Evolutionary conservation across 2,113 vertebrate genomes (phyloP), one percentile per base, ranked within the genome.

Genomic region (Tragelaphus strepsiceros): DNA sequence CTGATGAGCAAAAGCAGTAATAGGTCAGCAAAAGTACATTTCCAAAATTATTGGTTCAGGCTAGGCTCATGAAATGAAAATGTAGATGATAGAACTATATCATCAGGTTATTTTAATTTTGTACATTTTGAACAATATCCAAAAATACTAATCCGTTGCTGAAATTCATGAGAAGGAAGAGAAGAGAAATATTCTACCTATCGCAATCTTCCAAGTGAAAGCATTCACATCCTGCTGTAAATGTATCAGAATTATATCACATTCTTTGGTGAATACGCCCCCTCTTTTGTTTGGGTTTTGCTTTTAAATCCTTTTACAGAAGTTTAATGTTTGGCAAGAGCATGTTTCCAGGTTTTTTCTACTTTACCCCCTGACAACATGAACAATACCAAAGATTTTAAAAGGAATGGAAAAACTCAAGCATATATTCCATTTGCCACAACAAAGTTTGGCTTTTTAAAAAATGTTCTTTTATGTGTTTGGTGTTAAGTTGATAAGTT

Each of bases 101-200:
- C 88, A 94, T 97, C 92, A 88, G 59, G 92, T 96, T 39, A 74
- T 98, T 98, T 97, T 94, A 97, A 96, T 98, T 98, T 97, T 95
- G 84, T 97, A 89, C 61, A 22, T 98, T 97, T 98, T 98, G 96
- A 98, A 97, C 28, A 95, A 90, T 43, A 90, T 98, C 96, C 97
- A 98, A 98, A 98, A 98, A 96, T 94, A 97, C 67, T 96, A 98
- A 98, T 98, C 89, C 64, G 59, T 59, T 93, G 46, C 96, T 99
- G 96, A 98, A 98, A 98, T 96, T 96, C 97, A 53, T 97, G 96
- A 97, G 97, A 96, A 35, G 71, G 22, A 97, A 8, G 19, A 97
- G 88, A 98, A 86, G 74, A 98, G 94, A 98, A 98, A 97, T 91
- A 30, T 39, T 94, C 86, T 93, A 30, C 22, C 62, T 12, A 39